phyloP scores from a whole-genome alignment of 2,888 invertebrate genomes.

The Caenorhabditis panamensis region DNA sequence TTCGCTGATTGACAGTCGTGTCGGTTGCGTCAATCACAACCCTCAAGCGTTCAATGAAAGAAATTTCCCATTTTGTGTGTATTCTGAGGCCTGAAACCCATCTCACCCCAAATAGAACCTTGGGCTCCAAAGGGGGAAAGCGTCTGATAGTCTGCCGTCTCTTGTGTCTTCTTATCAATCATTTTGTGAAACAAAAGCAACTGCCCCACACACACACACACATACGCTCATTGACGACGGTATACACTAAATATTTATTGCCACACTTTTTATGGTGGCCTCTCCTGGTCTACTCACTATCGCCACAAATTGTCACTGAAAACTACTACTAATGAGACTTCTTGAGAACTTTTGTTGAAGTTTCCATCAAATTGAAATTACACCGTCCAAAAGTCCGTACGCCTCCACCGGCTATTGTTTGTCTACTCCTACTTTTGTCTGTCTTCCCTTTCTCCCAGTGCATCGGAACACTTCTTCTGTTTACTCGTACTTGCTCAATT shows the following conservation, averaged over 20 bases:
- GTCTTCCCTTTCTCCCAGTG: not conserved
- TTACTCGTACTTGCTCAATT: not conserved
- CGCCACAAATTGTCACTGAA: not conserved
- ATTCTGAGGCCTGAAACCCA: constrained; percentile 11
- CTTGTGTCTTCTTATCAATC: constrained; percentile 17
- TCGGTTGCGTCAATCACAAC: not conserved
- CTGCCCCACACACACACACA: constrained; percentile 5
- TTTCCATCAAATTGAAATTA: too few species aligned
- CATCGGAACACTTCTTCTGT: constrained; percentile 16
- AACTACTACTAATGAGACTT: not conserved
- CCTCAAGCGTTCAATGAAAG: not conserved
- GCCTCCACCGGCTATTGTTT: constrained; percentile 13
- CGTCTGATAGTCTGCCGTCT: constrained; percentile 8
- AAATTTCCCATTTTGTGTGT: constrained; percentile 11
- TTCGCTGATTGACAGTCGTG: not conserved
- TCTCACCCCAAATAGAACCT: not conserved
- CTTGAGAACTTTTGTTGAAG: too few species aligned
- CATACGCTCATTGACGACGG: constrained; percentile 9
- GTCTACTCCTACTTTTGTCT: not conserved
- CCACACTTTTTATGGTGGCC: constrained; percentile 39
- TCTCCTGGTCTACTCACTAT: not conserved
- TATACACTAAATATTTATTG: constrained; percentile 49
- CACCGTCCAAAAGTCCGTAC: too few species aligned
- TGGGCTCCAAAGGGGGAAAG: not conserved
- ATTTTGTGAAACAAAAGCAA: constrained; percentile 34